Evolutionary conservation across 2,797 vertebrate genomes (phyloP), one percentile per base, ranked within the genome.

Genomic region (Falco biarmicus): DNA sequence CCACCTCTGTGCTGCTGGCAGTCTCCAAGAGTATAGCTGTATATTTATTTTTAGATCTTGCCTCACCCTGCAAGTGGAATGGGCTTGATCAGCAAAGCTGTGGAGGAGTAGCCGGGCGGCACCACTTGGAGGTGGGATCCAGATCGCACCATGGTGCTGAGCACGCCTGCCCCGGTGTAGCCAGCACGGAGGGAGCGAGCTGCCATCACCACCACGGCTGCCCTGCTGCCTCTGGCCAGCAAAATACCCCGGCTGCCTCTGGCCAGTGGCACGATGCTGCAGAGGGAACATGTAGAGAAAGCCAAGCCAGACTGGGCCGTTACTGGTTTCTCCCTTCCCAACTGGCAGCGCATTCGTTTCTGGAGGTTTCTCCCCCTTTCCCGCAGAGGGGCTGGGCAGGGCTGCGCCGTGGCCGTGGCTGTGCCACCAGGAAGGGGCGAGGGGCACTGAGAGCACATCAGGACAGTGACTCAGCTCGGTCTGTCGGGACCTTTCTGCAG

Each of bases 401-500:
- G 31, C 56, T 53, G 45, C 11, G 70, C n/a, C 4, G 4, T 15
- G 68, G 85, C 47, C 5, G 5, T 20, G 65, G 32, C 76, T 0
- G 1, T 0, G 24, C 32, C 54, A 3, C 19, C 1, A 6, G n/a
- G 32, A 39, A 16, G 48, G 43, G 59, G 15, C 4, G 29, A 19
- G 6, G 34, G 80, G 63, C 2, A 15, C 71, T 22, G 80, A 31
- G 47, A 73, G 34, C 8, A 1, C 0, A 9, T 61, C n/a, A 28
- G 65, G 65, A 37, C 70, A 4, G 83, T 93, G 94, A 95, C 94
- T 94, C 90, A 94, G 96, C 87, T 86, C 69, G 5, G 89, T 1
- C 79, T 31, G 3, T 24, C 0, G 39, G 48, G 61, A 71, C n/a
- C 8, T 77, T 78, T 92, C 90, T 93, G 94, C 91, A 95, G 93